Evolutionary conservation across 2,888 invertebrate species (phyloP), one percentile per base, ranked within the genome.

Genomic region (Diaphora mendica): DNA sequence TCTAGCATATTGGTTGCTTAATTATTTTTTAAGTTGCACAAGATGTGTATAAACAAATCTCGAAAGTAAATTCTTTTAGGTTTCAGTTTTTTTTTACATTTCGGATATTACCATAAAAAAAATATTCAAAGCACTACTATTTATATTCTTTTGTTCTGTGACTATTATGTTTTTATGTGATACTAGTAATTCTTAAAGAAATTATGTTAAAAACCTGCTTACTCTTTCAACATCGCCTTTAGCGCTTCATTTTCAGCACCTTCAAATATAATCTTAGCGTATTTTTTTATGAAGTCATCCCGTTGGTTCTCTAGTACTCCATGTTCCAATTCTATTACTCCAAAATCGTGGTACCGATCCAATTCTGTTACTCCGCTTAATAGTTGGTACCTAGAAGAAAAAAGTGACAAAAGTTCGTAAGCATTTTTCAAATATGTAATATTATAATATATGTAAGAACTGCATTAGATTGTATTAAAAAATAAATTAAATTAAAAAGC

Each of bases 301-400:
- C 98, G 96, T 86, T 98, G 97, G 79, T 97, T 97, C 88, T 98
- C 97, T 78, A 97, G 90, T 88, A 98, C 96, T 26, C 98, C 98
- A 79, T 97, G 97, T 75, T 97, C 96, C 39, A 98, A 92, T 78
- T 97, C 97, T 65, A 97, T 96, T 26, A 97, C 97, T 71, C 97
- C 97, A 80, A 98, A 96, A 78, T 97, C 96, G 88, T 98, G 97
- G 89, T 97, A 97, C 85, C 97, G 97, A 90, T 98, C 98, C 81
- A 97, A 92, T 92, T 98, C 98, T 30, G 98, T 98, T 72, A 98
- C 97, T 35, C 99, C 99, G 87, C 98, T 98, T 91, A 99, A 96
- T 81, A 99, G 95, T 91, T 99, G 98, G 91, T 98, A 98, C 86
- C 98, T 98, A 91, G 48, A 87, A 84, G 26, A 51, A 1, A 68